These are phyloP conservation scores for Metallyticus violacea DNA, from an alignment of 2,888 invertebrate genomes.

Conservation along the genomic window DNA sequence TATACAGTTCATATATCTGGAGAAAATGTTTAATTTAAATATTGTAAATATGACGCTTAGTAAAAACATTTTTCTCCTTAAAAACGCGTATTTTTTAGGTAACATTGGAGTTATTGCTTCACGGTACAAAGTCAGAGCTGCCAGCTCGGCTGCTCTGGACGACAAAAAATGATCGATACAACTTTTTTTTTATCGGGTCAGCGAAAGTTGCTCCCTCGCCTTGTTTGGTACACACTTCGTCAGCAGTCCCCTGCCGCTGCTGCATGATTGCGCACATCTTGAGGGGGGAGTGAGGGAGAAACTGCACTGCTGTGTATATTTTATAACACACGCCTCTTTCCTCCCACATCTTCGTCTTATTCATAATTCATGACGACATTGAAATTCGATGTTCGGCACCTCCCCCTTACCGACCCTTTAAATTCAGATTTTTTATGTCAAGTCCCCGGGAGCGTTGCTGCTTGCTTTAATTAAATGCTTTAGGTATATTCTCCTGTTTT, in stretches of 20 bases:
- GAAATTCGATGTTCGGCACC: constrained; percentile 5
- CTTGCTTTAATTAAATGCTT: background rate
- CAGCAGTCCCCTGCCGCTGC: background rate
- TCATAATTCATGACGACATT: constrained; percentile 26
- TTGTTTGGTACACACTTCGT: constrained; percentile 10
- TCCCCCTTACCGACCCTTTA: background rate
- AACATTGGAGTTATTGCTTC: too few relatives aligned
- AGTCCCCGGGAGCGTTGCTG: background rate
- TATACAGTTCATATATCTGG: too few relatives aligned
- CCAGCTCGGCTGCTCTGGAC: too few relatives aligned
- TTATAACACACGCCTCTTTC: constrained; percentile 7
- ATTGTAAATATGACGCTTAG: too few relatives aligned
- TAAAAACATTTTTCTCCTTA: too few relatives aligned
- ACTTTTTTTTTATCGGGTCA: background rate
- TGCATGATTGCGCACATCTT: constrained; percentile 16
- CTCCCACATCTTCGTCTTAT: too few relatives aligned
- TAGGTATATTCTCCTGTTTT: background rate
- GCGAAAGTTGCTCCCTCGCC: background rate
- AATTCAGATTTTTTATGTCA: constrained; percentile 5
- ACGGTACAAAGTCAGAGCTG: background rate
- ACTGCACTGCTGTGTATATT: constrained; percentile 7
- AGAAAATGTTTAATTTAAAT: too few relatives aligned
- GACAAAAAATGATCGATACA: background rate
- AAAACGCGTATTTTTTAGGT: too few relatives aligned
- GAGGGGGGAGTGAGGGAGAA: background rate